A percentile compares a stretch with the other conserved stretches of the same genome.
These are phyloP conservation scores for Dicranocentrus wangi DNA, from an alignment of 2,888 invertebrate genomes.

Conservation along the genomic window DNA sequence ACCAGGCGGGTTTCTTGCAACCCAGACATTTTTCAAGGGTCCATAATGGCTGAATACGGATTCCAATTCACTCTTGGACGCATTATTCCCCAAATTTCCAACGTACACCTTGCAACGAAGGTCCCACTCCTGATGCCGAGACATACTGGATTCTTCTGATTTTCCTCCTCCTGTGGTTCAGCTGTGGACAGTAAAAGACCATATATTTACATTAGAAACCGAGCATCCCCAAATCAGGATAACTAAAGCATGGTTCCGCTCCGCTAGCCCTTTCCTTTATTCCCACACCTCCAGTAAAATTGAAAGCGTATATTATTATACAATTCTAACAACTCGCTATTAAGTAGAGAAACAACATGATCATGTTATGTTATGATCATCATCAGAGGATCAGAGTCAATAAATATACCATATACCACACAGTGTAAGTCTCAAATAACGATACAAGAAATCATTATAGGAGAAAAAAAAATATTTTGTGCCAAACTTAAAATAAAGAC, in stretches of 20 bases:
- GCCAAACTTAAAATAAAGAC: slow-evolving; percentile 61
- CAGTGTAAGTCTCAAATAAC: slow-evolving; percentile 35
- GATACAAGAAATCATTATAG: slow-evolving; percentile 36
- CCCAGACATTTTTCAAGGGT: slow-evolving; percentile 92
- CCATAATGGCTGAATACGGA: slow-evolving; percentile 91
- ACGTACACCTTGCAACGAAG: slow-evolving; percentile 81
- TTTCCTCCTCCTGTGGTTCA: too few species aligned
- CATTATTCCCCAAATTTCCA: slow-evolving; percentile 91
- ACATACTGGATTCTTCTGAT: slow-evolving; percentile 74
- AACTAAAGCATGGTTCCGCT: slow-evolving; percentile 14
- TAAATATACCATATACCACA: slow-evolving; percentile 8
- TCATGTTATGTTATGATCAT: slow-evolving; percentile 14
- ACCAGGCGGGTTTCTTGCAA: slow-evolving; percentile 93
- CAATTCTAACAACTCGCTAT: slow-evolving; percentile 50
- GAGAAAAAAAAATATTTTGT: slow-evolving; percentile 50
- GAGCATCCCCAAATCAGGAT: too few species aligned
- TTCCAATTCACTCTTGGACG: slow-evolving; percentile 91
- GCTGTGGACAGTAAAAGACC: too few species aligned
- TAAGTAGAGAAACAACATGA: slow-evolving; percentile 1
- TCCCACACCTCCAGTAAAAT: slow-evolving; percentile 50
- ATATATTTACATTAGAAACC: too few species aligned
- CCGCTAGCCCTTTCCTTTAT: slow-evolving; percentile 23
- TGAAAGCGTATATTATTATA: slow-evolving; percentile 38
- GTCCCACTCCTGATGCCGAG: slow-evolving; percentile 87
- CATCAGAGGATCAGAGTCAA: slow-evolving; percentile 19